phyloP scores from a whole-genome alignment of 1,140 invertebrate genomes.

The Lepidurus arcticus region DNA sequence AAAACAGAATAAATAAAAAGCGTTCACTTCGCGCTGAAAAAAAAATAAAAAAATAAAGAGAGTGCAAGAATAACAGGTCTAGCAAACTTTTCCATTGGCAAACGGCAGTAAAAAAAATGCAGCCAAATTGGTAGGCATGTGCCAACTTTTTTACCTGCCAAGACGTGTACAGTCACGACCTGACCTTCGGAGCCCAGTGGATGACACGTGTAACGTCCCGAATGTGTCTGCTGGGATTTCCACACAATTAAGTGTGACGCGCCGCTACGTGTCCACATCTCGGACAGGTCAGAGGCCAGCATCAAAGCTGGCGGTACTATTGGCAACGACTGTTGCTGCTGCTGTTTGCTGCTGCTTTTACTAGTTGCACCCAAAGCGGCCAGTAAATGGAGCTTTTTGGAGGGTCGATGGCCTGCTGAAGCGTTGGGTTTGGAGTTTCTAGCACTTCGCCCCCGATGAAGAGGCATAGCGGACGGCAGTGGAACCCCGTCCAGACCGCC shows the following conservation, averaged over 20 bases:
- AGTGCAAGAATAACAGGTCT: neutral
- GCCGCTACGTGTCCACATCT: conserved; percentile 26
- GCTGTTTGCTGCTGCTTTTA: neutral
- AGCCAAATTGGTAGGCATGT: conserved; percentile 6
- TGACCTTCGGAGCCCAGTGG: conserved; percentile 24
- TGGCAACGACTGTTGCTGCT: neutral
- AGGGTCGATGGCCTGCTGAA: neutral
- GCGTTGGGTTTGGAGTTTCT: neutral
- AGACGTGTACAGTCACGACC: conserved; percentile 25
- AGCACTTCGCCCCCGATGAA: neutral
- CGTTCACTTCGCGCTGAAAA: neutral
- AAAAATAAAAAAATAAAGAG: neutral
- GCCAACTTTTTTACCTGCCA: conserved; percentile 29
- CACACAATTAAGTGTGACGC: conserved; percentile 29
- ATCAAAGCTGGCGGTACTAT: neutral
- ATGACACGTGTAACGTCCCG: conserved; percentile 30
- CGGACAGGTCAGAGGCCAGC: conserved; percentile 11
- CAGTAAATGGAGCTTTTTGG: conserved; percentile 2
- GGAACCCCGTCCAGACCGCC: conserved; percentile 1
- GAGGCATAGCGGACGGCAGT: neutral
- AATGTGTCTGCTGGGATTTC: conserved; percentile 31
- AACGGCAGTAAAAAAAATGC: neutral
- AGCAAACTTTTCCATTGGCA: too few relatives aligned
- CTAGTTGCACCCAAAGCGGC: neutral
- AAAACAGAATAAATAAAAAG: neutral